Evolutionary conservation across 53 echinoderm and acorn worm genomes (phyloP).

Genomic region (Apostichopus leukothele): DNA sequence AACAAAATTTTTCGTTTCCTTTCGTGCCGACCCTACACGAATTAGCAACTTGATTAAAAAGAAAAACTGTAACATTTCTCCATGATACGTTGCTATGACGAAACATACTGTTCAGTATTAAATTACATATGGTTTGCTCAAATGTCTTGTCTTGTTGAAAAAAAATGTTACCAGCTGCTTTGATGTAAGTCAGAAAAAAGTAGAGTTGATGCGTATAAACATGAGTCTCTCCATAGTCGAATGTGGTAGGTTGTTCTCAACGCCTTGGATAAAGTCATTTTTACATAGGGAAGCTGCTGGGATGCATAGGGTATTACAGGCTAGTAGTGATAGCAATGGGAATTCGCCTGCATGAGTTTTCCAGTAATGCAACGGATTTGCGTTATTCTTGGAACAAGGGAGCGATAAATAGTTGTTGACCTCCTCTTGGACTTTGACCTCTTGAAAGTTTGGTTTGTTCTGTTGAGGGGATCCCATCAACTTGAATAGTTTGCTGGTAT

Average conservation of each 20-base stretch:
- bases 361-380: conserved; percentile 46
- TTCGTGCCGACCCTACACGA: too few relatives aligned
- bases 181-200: not conserved
- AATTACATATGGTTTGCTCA: too few relatives aligned
- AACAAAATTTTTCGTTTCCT: too few relatives aligned
- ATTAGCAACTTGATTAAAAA: too few relatives aligned
- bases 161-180: too few relatives aligned
- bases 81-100: too few relatives aligned
- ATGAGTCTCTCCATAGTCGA: conserved; percentile 8
- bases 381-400: conserved; percentile 37
- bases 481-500: conserved; percentile 52
- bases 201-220: conserved; percentile 28
- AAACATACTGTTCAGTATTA: too few relatives aligned
- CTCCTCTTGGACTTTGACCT: conserved; percentile 38
- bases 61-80: too few relatives aligned
- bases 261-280: not conserved
- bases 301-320: conserved; percentile 43
- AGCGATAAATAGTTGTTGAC: conserved; percentile 45
- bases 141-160: too few relatives aligned
- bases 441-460: conserved; percentile 22
- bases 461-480: conserved; percentile 52
- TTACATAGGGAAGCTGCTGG: conserved; percentile 39
- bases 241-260: conserved; percentile 7
- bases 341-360: conserved; percentile 27
- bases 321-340: conserved; percentile 42